These are phyloP conservation scores for Hemibagrus wyckioides DNA, from an alignment of 2,113 vertebrate species.

Conservation along the genomic window DNA sequence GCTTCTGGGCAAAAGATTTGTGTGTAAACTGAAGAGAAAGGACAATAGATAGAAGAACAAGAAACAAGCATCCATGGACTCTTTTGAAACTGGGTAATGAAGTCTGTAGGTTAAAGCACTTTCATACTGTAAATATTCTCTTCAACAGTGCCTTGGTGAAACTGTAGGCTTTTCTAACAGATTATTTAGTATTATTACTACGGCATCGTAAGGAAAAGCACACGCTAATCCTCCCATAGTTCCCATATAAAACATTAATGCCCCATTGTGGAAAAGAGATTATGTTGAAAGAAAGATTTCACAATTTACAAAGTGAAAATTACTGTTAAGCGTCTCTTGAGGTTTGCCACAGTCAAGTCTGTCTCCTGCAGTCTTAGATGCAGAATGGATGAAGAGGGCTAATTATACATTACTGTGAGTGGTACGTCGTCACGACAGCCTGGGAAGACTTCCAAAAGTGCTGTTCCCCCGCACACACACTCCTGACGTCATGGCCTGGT, in stretches of 20 bases:
- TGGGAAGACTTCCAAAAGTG: slow-evolving; percentile 44
- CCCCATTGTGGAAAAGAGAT: slow-evolving; percentile 11
- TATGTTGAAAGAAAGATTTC: slow-evolving; percentile 6
- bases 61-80: no score
- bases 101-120: background rate
- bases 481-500: slow-evolving; percentile 32
- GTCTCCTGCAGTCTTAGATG: slow-evolving; percentile 7
- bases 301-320: slow-evolving; percentile 21
- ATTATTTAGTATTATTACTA: slow-evolving; percentile 6
- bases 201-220: background rate
- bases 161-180: slow-evolving; percentile 19
- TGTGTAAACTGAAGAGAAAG: no score
- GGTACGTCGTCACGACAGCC: slow-evolving; percentile 10
- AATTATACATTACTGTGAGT: slow-evolving; percentile 42
- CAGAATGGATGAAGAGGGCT: slow-evolving; percentile 27
- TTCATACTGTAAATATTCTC: slow-evolving; percentile 1
- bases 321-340: background rate
- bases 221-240: slow-evolving; percentile 13
- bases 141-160: background rate
- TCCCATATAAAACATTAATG: slow-evolving; percentile 3
- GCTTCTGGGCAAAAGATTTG: no score
- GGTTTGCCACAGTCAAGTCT: background rate
- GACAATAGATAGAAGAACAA: no score
- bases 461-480: background rate
- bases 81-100: background rate